Base-by-base conservation (phyloP, 2,113 vertebrate genomes). In the Girardinichthys multiradiatus region DNA sequence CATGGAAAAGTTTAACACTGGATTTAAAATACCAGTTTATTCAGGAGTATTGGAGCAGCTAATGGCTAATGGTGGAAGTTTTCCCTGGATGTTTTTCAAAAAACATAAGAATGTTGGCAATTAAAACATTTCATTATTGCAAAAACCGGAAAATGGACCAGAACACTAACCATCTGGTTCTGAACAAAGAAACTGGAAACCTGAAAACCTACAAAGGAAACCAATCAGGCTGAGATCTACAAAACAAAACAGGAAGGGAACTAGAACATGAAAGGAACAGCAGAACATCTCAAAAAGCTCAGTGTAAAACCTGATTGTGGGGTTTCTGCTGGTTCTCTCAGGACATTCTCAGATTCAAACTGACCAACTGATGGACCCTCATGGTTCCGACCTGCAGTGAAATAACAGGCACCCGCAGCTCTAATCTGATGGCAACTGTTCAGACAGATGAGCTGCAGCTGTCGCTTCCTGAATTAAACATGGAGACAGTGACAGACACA, bases 371-470 rank as follows among this genome's bases (percentile, higher is more conserved):
- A 54, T 54, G 24, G 24, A 24, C 21, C 48, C 48, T n/a, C 7
- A 24, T 24, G 2, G 19, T 54, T 54, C 9, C 8, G 24, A 54
- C 48, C 9, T 2, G 9, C 6, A n/a, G 48, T 3, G 48, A 54
- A n/a, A 24, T 54, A 54, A n/a, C 48, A 24, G 48, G 48, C 24
- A 61, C 15, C 13, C 5, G 45, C 28, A 2, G 45, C 0, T 33
- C 2, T 57, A 64, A 17, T 64, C 61, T 73, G 61, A 37, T 35
- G 26, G 11, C 12, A 26, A 9, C 48, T 57, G 30, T 58, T 73
- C 33, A 65, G 65, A 73, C 27, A 73, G 45, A 57, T 29, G 7
- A 30, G 59, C 59, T 30, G 28, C 70, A 63, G 70, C 70, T 72
- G 70, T 54, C 6, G 39, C 0, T 12, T 51, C 69, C 60, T 48